These are phyloP conservation scores for Panurus biarmicus DNA, from an alignment of 2,113 vertebrate genomes.

Conservation along the genomic window DNA sequence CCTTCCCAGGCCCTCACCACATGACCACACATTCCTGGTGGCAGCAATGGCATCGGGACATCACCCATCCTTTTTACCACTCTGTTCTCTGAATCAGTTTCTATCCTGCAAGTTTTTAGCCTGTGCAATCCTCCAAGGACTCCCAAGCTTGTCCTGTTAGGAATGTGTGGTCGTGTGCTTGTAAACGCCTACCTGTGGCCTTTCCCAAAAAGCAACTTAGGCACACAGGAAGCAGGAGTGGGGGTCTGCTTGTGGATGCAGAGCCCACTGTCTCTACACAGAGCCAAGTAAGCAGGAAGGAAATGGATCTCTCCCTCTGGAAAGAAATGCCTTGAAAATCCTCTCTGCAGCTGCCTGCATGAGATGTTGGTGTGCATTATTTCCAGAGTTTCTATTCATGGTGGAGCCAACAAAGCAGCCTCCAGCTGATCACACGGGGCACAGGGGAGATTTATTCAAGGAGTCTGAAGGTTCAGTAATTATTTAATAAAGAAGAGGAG, in stretches of 20 bases:
- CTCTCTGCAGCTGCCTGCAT: background rate
- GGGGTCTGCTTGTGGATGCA: background rate
- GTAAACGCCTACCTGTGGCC: background rate
- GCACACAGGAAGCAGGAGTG: background rate
- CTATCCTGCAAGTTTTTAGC: background rate
- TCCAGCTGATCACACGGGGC: background rate
- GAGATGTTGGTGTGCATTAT: background rate
- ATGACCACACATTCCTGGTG: fast-evolving
- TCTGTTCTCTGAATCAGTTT: fast-evolving
- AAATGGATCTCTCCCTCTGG: background rate
- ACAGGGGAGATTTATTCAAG: background rate
- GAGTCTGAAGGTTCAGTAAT: background rate
- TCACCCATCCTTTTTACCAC: background rate
- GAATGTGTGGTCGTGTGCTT: background rate
- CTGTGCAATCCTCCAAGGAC: background rate
- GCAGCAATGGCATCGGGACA: fast-evolving
- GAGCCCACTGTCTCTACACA: background rate
- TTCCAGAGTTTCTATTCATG: background rate
- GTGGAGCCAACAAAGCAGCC: background rate
- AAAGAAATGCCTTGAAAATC: background rate
- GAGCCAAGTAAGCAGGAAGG: background rate
- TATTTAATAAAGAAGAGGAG: background rate
- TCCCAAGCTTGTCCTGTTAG: background rate
- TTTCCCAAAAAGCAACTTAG: background rate
- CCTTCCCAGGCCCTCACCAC: background rate